Evolutionary conservation across 1,140 invertebrate genomes (phyloP).

Genomic region (Aricia agestis): DNA sequence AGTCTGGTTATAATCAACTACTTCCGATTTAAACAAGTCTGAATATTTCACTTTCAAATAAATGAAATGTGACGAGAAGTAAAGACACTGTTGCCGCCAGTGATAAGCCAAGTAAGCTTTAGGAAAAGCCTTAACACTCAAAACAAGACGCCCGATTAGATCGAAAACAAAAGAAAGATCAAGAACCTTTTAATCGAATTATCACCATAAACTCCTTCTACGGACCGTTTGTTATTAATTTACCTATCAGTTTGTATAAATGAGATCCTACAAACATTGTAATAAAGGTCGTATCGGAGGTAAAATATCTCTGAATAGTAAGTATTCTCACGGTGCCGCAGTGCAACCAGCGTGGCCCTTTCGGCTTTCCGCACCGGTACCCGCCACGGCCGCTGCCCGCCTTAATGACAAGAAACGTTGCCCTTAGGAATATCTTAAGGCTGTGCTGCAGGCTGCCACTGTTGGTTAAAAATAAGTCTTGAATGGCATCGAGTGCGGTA

Average conservation of each 20-base stretch:
- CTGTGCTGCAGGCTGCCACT: background rate
- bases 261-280: background rate
- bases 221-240: background rate
- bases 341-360: conserved; percentile 34
- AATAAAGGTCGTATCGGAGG: background rate
- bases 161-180: background rate
- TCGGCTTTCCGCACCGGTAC: conserved; percentile 45
- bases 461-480: background rate
- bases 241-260: background rate
- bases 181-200: background rate
- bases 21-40: too few species aligned
- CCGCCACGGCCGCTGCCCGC: conserved; percentile 45
- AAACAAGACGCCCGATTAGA: too few species aligned
- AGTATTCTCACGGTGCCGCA: conserved; percentile 51
- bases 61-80: too few species aligned
- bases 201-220: background rate
- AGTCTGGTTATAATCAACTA: too few species aligned
- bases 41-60: too few species aligned
- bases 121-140: too few species aligned
- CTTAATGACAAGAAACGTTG: conserved; percentile 49
- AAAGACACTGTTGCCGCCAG: too few species aligned
- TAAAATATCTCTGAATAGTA: conserved; percentile 12
- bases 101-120: too few species aligned
- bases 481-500: too few species aligned
- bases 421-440: conserved; percentile 25